Base-by-base conservation (phyloP, 2,888 invertebrate genomes). In the Plagiodera versicolora region DNA sequence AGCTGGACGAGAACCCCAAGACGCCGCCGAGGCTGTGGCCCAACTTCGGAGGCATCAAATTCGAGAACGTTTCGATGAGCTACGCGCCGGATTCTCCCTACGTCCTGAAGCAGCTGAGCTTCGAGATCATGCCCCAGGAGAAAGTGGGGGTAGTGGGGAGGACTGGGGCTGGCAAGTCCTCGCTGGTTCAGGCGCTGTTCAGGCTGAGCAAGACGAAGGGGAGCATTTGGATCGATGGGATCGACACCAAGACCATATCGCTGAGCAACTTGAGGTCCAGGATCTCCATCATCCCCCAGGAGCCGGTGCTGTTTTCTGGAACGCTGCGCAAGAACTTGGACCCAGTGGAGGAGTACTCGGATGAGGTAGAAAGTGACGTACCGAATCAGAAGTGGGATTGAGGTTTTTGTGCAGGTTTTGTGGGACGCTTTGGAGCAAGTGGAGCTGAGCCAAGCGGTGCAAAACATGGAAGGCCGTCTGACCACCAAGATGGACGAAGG, bases 321-420 rank as follows among this genome's bases (percentile, higher is more conserved):
- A 89, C 92, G 1, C 84, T 96, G 82, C 83, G 95, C 1, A 89
- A 89, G 74, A 96, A 96, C 81, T 83, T 96, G 60, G 95, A 95
- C 81, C 95, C 95, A 1, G 95, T 95, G 77, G 86, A 89, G 65
- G 87, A 89, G 72, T 90, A 89, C 73, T 83, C 86, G 0, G 95
- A 95, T 71, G 84, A 85, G 9, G 85, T 89, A 62, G 58, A 24
- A 24, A 24, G 24, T 24, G 3, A 24, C 6, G 24, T 24, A 5
- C n/a, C n/a, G n/a, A n/a, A n/a, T 24, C 14, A 39, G 39, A 39
- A 4, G 14, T 39, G 14, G 39, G 39, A 39, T 39, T 24, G 24
- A 24, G 24, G 24, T 63, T 48, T 11, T 44, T 28, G 61, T 63
- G 16, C 49, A 71, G 32, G 56, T 88, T 3, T 79, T 95, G 1